Conservation (phyloP, 2,797 vertebrate genomes). For the Chelon labrosus region DNA sequence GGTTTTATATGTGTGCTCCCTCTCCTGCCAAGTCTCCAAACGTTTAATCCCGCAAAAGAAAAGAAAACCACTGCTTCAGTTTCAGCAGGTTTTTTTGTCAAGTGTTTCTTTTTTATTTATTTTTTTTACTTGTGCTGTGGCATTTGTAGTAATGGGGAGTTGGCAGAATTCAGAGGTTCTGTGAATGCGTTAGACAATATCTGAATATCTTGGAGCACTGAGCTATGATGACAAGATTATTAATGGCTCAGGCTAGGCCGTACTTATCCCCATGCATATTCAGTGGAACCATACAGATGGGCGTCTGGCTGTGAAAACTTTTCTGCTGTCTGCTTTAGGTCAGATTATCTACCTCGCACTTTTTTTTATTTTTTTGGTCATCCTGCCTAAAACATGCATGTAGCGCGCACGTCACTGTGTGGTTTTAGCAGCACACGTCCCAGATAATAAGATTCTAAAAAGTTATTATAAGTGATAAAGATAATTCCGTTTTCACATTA, state of each 20-base stretch:
- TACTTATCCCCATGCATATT: conserved; percentile 94
- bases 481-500: conserved; percentile 10
- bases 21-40: conserved; percentile 82
- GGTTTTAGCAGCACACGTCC: not conserved
- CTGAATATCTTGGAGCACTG: conserved; percentile 83
- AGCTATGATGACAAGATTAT: conserved; percentile 97
- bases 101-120: conserved; percentile 2
- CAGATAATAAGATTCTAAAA: not conserved
- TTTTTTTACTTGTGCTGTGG: conserved; percentile 37
- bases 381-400: conserved; percentile 8
- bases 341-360: conserved; percentile 53
- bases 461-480: conserved; percentile 4
- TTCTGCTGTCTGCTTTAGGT: conserved; percentile 65
- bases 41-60: conserved; percentile 82
- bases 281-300: conserved; percentile 92
- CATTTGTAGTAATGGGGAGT: conserved; percentile 37
- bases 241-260: conserved; percentile 92
- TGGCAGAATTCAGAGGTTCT: conserved; percentile 40
- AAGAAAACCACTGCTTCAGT: conserved; percentile 71
- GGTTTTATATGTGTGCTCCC: conserved; percentile 72
- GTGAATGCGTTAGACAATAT: conserved; percentile 78
- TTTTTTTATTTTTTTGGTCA: conserved; percentile 49
- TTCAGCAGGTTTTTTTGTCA: conserved; percentile 74
- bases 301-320: conserved; percentile 82
- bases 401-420: too few relatives aligned